Percentiles rank a stretch among this genome's conserved stretches.
Evolutionary conservation across 2,113 vertebrate genomes (phyloP).

Genomic region (Prunella himalayana): DNA sequence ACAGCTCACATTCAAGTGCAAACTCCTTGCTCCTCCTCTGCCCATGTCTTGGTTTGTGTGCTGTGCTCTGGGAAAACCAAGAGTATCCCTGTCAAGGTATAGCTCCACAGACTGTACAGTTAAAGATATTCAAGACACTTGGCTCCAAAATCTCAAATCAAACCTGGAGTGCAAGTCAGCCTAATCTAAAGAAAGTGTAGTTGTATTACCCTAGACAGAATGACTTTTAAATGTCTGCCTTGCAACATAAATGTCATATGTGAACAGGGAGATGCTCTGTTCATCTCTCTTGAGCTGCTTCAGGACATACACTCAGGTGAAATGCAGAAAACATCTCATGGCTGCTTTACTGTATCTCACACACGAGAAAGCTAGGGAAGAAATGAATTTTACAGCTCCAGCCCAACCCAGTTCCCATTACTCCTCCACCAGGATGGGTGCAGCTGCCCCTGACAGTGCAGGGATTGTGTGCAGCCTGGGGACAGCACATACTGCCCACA

Average conservation of each 20-base stretch:
- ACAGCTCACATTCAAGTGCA: not conserved
- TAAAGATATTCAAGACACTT: not conserved
- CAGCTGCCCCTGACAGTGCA: not conserved
- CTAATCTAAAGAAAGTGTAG: not conserved
- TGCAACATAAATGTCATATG: not conserved
- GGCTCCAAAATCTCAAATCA: not conserved
- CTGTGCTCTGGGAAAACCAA: not conserved
- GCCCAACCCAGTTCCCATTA: not conserved
- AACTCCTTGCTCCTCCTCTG: not conserved
- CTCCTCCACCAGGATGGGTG: accelerated
- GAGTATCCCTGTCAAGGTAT: not conserved
- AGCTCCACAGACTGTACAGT: no score
- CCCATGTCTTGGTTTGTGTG: not conserved
- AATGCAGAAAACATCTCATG: not conserved
- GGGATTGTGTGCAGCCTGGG: not conserved
- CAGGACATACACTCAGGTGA: not conserved
- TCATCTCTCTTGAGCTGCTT: not conserved
- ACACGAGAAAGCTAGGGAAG: not conserved
- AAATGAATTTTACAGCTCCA: not conserved
- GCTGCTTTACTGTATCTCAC: not conserved
- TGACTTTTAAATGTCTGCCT: not conserved
- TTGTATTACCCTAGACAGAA: not conserved
- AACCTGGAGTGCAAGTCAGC: not conserved
- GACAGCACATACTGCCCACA: not conserved
- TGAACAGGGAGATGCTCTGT: not conserved